Base-by-base conservation (phyloP, 2,113 vertebrate species). In the Willisornis vidua region DNA sequence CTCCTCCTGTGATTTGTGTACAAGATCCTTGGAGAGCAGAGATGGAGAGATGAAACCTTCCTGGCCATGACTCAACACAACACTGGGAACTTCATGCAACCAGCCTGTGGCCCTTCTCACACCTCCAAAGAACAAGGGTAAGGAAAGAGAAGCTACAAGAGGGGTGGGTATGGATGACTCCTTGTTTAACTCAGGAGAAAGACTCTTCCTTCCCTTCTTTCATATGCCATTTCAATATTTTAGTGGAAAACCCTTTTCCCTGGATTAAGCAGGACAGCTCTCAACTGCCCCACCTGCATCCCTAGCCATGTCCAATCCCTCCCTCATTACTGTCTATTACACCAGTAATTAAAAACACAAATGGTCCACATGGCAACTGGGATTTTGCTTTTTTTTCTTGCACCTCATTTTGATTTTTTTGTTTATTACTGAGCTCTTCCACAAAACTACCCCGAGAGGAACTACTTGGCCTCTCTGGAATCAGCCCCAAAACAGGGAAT, bases 301-400 rank as follows among this genome's bases (percentile, higher is more conserved):
- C 45, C 25, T n/a, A 31, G 41, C 0, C 15, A 31, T 1, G 14
- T 18, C 63, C 37, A 58, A 0, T 7, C 37, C 6, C 31, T 57
- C 54, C 59, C 22, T 85, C 52, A 57, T 23, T 12, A 7, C 74
- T 48, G 33, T 17, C 48, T 48, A 6, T 20, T 17, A 19, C 1
- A 16, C 7, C 71, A 58, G n/a, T 4, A 54, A 57, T 22, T 79
- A 57, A 89, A 80, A 54, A 3, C 22, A 67, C 35, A 9, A 54
- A 35, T 2, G 5, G 57, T 14, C 22, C 45, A 41, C 15, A 14
- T 6, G 25, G 6, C 10, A 72, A 66, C 37, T 24, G 20, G 15
- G 13, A 65, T 76, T 85, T 28, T 19, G 12, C 3, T 4, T 17
- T 25, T 33, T 33, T 7, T 26, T 1, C 0, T 5, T 6, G 3